Conservation (phyloP, 2,888 invertebrate genomes). For the Anarsia innoxiella region DNA sequence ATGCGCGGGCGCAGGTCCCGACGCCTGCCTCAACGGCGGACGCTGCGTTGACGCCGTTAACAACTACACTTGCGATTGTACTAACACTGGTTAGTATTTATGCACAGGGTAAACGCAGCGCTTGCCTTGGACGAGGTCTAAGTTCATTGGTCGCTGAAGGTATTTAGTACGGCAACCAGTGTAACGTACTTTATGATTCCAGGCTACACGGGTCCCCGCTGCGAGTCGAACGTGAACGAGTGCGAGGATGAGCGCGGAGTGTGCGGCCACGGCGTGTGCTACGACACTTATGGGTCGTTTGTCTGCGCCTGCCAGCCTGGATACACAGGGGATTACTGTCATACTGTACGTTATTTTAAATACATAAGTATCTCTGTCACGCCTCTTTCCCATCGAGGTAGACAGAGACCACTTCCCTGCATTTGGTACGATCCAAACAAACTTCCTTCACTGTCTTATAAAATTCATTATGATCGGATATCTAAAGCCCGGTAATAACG, state of each 20-base stretch:
- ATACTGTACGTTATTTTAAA: too few relatives aligned
- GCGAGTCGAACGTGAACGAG: conserved; percentile 88
- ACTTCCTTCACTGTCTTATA: too few relatives aligned
- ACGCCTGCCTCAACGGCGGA: conserved; percentile 82
- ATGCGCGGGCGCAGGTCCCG: conserved; percentile 74
- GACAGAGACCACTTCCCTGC: too few relatives aligned
- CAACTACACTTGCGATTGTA: conserved; percentile 86
- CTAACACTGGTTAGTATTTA: conserved; percentile 79
- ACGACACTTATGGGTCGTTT: conserved; percentile 87
- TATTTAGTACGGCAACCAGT: neutral
- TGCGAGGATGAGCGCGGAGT: conserved; percentile 74
- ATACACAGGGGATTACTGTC: conserved; percentile 88
- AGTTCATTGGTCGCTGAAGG: neutral
- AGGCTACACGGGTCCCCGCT: conserved; percentile 82
- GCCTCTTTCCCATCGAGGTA: too few relatives aligned
- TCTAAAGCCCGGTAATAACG: too few relatives aligned
- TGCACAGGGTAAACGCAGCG: too few relatives aligned
- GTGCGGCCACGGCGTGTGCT: conserved; percentile 84
- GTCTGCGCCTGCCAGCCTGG: conserved; percentile 85
- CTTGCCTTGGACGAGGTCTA: too few relatives aligned
- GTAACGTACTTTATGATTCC: neutral
- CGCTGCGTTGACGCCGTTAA: conserved; percentile 83
- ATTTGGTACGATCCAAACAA: too few relatives aligned
- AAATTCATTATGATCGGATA: too few relatives aligned
- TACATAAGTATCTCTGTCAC: too few relatives aligned